phyloP scores from a whole-genome alignment of 2,888 invertebrate species.

The Tiliacea citrago region DNA sequence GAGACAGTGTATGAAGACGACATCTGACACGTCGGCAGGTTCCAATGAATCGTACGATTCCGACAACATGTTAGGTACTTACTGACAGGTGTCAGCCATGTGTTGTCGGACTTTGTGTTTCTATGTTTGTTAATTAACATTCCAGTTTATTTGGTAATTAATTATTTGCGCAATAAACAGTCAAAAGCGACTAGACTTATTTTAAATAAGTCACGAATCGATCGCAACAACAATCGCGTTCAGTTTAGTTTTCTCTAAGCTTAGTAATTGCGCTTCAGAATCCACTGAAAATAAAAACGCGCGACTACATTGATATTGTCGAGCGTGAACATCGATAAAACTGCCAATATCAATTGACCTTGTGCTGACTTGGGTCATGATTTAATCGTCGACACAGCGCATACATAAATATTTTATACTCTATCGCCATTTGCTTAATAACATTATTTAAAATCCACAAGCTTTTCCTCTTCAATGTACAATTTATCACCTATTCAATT shows the following conservation, averaged over 20 bases:
- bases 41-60: slow-evolving; percentile 1
- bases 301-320: slow-evolving; percentile 4
- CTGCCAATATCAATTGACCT: slow-evolving; percentile 51
- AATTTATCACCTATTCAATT: slow-evolving; percentile 13
- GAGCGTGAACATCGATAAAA: slow-evolving; percentile 43
- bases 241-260: not conserved
- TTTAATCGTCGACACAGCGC: slow-evolving; percentile 25
- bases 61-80: not conserved
- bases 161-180: slow-evolving; percentile 7
- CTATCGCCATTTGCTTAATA: slow-evolving; percentile 7
- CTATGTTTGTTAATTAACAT: slow-evolving; percentile 14
- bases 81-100: not conserved
- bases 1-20: slow-evolving; percentile 31
- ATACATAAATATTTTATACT: slow-evolving; percentile 30
- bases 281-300: slow-evolving; percentile 15
- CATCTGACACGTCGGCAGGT: slow-evolving; percentile 16
- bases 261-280: slow-evolving; percentile 9
- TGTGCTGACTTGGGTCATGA: slow-evolving; percentile 26
- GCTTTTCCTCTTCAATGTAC: slow-evolving; percentile 4
- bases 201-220: slow-evolving; percentile 14
- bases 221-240: slow-evolving; percentile 5
- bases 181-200: slow-evolving; percentile 20
- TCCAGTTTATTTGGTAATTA: not conserved
- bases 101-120: slow-evolving; percentile 19
- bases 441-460: not conserved